phyloP scores from a whole-genome alignment of 2,113 vertebrate species.

The Pteronura brasiliensis region DNA sequence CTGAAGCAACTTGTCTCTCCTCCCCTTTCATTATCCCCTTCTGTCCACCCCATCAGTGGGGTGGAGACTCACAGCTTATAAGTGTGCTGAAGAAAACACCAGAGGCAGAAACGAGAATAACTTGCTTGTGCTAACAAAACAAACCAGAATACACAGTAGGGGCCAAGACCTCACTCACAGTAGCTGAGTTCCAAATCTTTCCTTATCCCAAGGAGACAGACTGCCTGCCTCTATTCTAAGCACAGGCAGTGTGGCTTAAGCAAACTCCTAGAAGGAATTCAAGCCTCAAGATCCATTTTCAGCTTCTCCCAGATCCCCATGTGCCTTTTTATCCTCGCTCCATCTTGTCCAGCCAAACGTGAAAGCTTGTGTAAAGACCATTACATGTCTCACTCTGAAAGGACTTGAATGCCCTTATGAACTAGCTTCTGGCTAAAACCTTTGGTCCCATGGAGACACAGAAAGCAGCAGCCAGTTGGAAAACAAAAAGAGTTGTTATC shows the following conservation, averaged over 20 bases:
- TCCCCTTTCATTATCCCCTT: constrained; percentile 67
- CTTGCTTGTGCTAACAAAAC: constrained; percentile 75
- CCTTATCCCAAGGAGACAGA: constrained; percentile 75
- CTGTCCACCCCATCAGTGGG: constrained; percentile 45
- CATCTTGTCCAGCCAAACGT: background rate
- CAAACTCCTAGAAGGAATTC: constrained; percentile 70
- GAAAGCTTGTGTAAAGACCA: constrained; percentile 13
- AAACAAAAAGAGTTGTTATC: constrained; percentile 68
- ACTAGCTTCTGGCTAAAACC: constrained; percentile 59
- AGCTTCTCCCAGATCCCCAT: constrained; percentile 30
- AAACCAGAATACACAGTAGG: constrained; percentile 72
- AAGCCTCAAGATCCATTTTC: constrained; percentile 72
- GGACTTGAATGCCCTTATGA: constrained; percentile 26
- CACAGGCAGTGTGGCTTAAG: constrained; percentile 69
- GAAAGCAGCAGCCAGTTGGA: constrained; percentile 54
- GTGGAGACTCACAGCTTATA: constrained; percentile 59
- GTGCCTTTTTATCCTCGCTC: constrained; percentile 30
- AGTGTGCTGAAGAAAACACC: constrained; percentile 66
- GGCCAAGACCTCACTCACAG: constrained; percentile 77
- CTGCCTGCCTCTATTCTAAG: constrained; percentile 71
- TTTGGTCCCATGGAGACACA: constrained; percentile 30
- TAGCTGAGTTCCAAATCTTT: constrained; percentile 72
- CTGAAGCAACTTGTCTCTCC: constrained; percentile 66
- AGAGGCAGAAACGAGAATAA: constrained; percentile 74
- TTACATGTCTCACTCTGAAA: constrained; percentile 54